Evolutionary conservation across 2,888 invertebrate genomes (phyloP), one percentile per base, ranked within the genome.

Genomic region (Cerastis leucographa): DNA sequence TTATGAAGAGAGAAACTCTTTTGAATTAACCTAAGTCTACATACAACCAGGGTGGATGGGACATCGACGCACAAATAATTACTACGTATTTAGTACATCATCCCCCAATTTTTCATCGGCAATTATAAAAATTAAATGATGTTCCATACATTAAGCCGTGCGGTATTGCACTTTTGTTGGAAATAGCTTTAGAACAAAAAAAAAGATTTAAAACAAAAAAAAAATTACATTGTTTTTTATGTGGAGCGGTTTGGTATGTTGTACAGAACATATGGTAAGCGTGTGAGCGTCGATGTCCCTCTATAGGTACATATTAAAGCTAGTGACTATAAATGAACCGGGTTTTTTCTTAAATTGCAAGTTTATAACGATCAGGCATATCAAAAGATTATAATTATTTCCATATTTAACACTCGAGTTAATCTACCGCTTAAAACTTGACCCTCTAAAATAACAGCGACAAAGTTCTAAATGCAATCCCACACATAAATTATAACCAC

Each of bases 391-490:
- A 79, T 62, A 35, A 80, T 56, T 68, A 56, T 51, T 56, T 51
- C 14, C 25, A 49, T 67, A 54, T 62, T 68, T 49, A 49, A 75
- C 61, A 68, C 42, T 61, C 5, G 22, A 25, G 35, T 73, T 74
- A 59, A 56, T 67, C 51, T 76, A 62, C 49, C 14, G 25, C 61
- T 73, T 66, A 70, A 25, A 72, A 70, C 49, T 78, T 72, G 46
- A 78, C 44, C 67, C 71, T 73, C 59, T 68, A 72, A 74, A 74
- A 78, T 74, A 80, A 79, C 62, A 80, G 40, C 61, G 69, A 79
- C 72, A 81, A 69, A 79, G 71, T 81, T 77, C 83, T 89, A 89
- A 89, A 89, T 89, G 89, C 87, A 87, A 83, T 81, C 74, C 76
- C 77, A 84, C 81, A 83, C 78, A 82, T 78, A 76, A 81, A 79